Base-by-base conservation (phyloP, 2,797 vertebrate genomes). In the Malacoctenus gilli region DNA sequence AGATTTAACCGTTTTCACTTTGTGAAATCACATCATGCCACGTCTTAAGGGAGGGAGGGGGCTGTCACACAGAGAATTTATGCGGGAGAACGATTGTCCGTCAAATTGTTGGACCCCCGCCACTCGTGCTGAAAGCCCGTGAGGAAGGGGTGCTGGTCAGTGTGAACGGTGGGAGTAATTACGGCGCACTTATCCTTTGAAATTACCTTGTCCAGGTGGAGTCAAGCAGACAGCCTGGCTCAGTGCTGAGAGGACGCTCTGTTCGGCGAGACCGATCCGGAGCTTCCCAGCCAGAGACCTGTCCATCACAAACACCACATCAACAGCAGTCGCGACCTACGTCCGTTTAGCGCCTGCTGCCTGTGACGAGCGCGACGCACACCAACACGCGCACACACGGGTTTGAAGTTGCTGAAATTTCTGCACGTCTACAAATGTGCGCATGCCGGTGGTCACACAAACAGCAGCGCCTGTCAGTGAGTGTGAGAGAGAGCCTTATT, bases 201-300 rank as follows among this genome's bases (percentile, higher is more conserved):
- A 68, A 28, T 22, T 84, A 96, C 95, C 94, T 94, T 95, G 93
- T 55, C 92, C 88, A 0, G 95, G 93, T 1, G 95, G 94, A 0
- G 94, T 95, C 57, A 96, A 89, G 55, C 93, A 94, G 59, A 95
- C 91, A 0, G 95, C 94, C 72, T 95, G 94, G 64, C 91, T 91
- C 0, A 97, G 81, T 2, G 94, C 94, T 0, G 91, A 84, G 34
- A 96, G 84, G 56, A 96, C 92, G 0, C 95, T 96, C 77, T 94
- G 95, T 75, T 96, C 95, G 0, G 95, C 95, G 75, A 97, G 83
- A 44, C 95, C 95, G 0, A 97, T 95, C 57, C 95, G 90, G 66
- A 97, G 90, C 70, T 95, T 95, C 64, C 95, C 95, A 0, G 93
- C 93, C 65, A 97, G 80, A 5, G 95, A 94, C 86, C 95, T 96